phyloP scores from a whole-genome alignment of 2,113 vertebrate species.

The Ailuropoda melanoleuca region DNA sequence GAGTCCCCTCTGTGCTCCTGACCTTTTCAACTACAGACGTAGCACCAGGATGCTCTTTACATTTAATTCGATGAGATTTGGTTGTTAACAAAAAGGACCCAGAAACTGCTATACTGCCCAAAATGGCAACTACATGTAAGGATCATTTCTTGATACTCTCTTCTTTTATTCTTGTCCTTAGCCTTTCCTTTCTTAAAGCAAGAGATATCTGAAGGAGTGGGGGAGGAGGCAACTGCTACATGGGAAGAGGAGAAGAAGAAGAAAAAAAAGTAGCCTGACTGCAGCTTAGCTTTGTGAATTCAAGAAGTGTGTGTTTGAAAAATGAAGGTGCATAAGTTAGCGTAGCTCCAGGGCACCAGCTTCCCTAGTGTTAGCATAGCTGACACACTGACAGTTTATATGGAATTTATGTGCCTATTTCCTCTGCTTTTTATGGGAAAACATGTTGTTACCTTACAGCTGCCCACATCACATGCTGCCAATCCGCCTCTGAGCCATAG shows the following conservation, averaged over 20 bases:
- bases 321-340: conserved; percentile 83
- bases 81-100: neutral
- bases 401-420: conserved; percentile 89
- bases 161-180: neutral
- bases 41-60: neutral
- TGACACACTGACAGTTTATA: conserved; percentile 88
- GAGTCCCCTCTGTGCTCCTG: neutral
- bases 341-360: conserved; percentile 82
- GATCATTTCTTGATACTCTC: neutral
- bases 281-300: conserved; percentile 58
- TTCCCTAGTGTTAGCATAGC: conserved; percentile 87
- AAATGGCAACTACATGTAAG: neutral
- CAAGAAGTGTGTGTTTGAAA: conserved; percentile 82
- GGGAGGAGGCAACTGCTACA: neutral
- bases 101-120: neutral
- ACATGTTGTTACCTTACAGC: conserved; percentile 89
- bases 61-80: neutral
- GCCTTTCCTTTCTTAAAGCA: conserved; percentile 22
- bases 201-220: neutral
- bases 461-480: conserved; percentile 85
- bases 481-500: conserved; percentile 85
- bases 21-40: neutral
- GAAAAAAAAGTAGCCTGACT: neutral
- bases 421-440: conserved; percentile 87
- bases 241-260: neutral